These are phyloP conservation scores for Drosophila mettleri DNA, from an alignment of 2,888 invertebrate species.

Conservation along the genomic window DNA sequence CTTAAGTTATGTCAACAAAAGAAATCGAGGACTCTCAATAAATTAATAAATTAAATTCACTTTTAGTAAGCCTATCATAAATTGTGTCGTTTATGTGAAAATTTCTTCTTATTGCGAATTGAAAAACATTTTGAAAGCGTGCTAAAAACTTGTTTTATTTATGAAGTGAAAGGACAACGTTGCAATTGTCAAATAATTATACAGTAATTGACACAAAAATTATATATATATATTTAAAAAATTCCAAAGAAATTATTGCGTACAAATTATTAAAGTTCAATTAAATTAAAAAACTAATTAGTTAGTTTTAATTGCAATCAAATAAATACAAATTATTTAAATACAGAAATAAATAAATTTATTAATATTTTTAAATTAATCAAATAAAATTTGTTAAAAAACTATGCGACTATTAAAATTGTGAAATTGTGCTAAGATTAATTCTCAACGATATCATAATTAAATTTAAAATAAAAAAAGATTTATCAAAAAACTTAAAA, in stretches of 20 bases:
- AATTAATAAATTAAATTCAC: conserved; percentile 8
- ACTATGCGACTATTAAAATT: no score
- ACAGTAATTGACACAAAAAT: not conserved
- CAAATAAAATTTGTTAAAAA: no score
- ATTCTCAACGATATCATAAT: no score
- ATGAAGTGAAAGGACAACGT: not conserved
- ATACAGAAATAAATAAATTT: not conserved
- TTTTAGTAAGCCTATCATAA: not conserved
- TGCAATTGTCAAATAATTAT: not conserved
- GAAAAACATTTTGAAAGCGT: not conserved
- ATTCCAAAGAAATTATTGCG: not conserved
- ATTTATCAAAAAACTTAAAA: no score
- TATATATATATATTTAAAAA: no score
- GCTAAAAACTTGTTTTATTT: not conserved
- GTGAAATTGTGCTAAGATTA: no score
- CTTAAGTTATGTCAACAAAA: conserved; percentile 4
- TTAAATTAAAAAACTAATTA: not conserved
- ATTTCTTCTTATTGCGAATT: not conserved
- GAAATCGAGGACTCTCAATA: not conserved
- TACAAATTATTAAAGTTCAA: no score
- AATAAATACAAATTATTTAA: not conserved
- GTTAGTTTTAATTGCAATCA: not conserved
- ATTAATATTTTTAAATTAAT: no score
- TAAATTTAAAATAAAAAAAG: no score
- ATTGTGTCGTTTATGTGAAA: not conserved